phyloP scores from a whole-genome alignment of 2,888 invertebrate species.

The Andrena camellia region DNA sequence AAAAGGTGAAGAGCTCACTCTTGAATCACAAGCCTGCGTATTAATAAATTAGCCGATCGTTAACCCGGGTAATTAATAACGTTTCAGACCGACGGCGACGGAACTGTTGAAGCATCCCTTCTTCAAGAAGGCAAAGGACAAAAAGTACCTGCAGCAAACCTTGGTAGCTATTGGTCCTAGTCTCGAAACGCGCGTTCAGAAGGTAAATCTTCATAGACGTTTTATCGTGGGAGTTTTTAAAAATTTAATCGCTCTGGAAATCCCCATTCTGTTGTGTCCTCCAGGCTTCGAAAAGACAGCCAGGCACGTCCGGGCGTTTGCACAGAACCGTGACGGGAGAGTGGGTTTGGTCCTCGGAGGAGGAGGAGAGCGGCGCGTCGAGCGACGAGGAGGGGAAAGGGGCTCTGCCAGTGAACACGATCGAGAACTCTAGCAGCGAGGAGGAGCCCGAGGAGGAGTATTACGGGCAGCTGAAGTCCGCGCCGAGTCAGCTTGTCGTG shows the following conservation, averaged over 20 bases:
- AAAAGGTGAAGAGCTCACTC: constrained; percentile 89
- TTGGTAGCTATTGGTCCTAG: constrained; percentile 94
- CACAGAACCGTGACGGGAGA: constrained; percentile 98
- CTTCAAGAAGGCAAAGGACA: constrained; percentile 98
- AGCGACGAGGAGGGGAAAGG: constrained; percentile 86
- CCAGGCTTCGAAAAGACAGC: constrained; percentile 91
- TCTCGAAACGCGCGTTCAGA: constrained; percentile 95
- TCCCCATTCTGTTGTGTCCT: constrained; percentile 37
- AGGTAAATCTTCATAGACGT: constrained; percentile 87
- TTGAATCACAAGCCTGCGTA: background rate
- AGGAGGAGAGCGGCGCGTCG: constrained; percentile 90
- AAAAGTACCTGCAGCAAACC: constrained; percentile 94
- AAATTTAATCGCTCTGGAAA: constrained; percentile 8
- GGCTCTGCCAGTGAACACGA: constrained; percentile 85
- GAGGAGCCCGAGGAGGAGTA: constrained; percentile 84
- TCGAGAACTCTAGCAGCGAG: constrained; percentile 85
- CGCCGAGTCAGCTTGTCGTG: constrained; percentile 76
- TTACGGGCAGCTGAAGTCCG: constrained; percentile 80
- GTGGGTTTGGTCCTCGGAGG: constrained; percentile 99
- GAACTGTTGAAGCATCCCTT: constrained; percentile 98
- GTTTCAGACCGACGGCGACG: constrained; percentile 93
- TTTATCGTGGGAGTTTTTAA: background rate
- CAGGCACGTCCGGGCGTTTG: constrained; percentile 91
- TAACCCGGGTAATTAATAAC: background rate
- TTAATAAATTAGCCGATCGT: background rate